Conservation (phyloP, 2,888 invertebrate species). For the Macrophya alboannulata region DNA sequence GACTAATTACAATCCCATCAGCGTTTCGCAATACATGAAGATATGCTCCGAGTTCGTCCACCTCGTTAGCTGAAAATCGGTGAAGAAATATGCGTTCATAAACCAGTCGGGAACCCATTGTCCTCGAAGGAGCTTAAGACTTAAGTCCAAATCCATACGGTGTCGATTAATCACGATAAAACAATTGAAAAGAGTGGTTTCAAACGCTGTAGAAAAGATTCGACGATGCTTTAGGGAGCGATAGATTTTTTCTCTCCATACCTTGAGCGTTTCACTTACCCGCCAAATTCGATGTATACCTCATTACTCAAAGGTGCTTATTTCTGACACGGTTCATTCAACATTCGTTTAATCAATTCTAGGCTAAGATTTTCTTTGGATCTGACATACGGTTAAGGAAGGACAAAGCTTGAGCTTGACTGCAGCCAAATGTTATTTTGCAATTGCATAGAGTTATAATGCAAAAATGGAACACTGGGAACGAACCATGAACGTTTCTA, state of each 20-base stretch:
- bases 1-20: slow-evolving; percentile 38
- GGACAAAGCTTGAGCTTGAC: neutral
- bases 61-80: slow-evolving; percentile 32
- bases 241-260: neutral
- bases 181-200: slow-evolving; percentile 33
- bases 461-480: slow-evolving; percentile 15
- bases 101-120: slow-evolving; percentile 15
- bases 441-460: neutral
- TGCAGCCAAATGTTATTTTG: neutral
- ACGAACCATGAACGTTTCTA: neutral
- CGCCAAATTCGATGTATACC: neutral
- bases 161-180: slow-evolving; percentile 29
- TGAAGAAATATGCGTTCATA: slow-evolving; percentile 28
- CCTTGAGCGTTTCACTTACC: neutral
- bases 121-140: neutral
- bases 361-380: neutral
- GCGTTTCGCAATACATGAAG: slow-evolving; percentile 10
- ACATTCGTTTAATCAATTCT: slow-evolving; percentile 1
- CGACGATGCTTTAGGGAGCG: neutral
- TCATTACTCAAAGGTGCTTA: neutral
- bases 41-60: slow-evolving; percentile 11
- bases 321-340: neutral
- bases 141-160: slow-evolving; percentile 10
- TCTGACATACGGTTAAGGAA: neutral
- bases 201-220: neutral